phyloP scores from a whole-genome alignment of 2,888 invertebrate genomes.

The Ligdia adustata region DNA sequence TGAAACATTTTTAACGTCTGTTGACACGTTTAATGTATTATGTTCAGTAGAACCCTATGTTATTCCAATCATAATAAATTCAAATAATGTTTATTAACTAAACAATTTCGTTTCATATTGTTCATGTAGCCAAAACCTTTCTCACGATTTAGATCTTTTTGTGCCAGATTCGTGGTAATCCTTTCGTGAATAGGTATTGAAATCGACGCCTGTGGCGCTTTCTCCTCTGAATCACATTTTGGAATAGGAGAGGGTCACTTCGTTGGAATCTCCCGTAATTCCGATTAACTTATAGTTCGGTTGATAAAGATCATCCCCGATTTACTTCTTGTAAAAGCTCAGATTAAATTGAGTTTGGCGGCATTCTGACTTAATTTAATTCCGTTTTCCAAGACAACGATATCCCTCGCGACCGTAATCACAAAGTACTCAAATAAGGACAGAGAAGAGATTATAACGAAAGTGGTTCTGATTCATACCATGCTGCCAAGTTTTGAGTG shows the following conservation, averaged over 20 bases:
- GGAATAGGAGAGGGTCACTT: slow-evolving; percentile 5
- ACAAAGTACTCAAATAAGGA: too few relatives aligned
- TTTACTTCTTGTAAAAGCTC: too few relatives aligned
- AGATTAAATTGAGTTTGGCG: slow-evolving; percentile 1
- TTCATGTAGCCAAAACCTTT: slow-evolving; percentile 4
- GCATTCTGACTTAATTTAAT: slow-evolving; percentile 4
- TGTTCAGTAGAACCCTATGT: slow-evolving; percentile 6
- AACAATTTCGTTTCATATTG: slow-evolving; percentile 3
- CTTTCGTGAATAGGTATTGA: not conserved
- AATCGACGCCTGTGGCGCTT: slow-evolving; percentile 6
- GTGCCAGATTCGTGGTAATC: not conserved
- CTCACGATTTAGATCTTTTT: slow-evolving; percentile 1
- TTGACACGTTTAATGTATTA: not conserved
- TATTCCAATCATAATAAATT: slow-evolving; percentile 11
- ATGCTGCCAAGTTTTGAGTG: slow-evolving; percentile 3
- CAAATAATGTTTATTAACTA: not conserved
- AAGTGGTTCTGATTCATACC: slow-evolving; percentile 3
- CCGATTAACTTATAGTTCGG: slow-evolving; percentile 9
- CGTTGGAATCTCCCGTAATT: slow-evolving; percentile 2
- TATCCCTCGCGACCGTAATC: too few relatives aligned
- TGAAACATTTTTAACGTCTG: slow-evolving; percentile 1
- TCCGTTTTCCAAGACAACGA: not conserved
- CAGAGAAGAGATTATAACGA: not conserved
- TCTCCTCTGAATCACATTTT: slow-evolving; percentile 12
- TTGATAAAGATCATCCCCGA: not conserved